These are phyloP conservation scores for Epinephelus coioides DNA, from an alignment of 2,797 vertebrate genomes.

Conservation along the genomic window DNA sequence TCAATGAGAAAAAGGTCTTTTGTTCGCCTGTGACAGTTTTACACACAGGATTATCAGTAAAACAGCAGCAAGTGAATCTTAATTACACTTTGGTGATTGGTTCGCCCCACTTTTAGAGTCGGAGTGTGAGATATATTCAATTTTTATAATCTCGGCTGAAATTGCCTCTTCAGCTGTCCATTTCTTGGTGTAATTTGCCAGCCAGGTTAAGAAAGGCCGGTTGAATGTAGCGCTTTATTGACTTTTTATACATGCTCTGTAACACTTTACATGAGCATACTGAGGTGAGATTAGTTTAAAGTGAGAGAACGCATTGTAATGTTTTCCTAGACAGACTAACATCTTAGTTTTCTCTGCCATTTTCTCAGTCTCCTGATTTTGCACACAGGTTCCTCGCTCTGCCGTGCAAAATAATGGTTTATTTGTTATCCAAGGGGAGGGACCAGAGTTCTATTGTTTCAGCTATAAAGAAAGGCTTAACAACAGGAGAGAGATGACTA, in stretches of 20 bases:
- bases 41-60: conserved; percentile 78
- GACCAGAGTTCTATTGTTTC: conserved; percentile 79
- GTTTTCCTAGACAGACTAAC: conserved; percentile 22
- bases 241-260: conserved; percentile 18
- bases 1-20: conserved; percentile 68
- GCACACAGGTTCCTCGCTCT: conserved; percentile 40
- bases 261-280: not conserved
- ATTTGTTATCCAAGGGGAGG: conserved; percentile 78
- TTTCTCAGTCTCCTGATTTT: conserved; percentile 41
- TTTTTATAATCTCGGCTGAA: conserved; percentile 59
- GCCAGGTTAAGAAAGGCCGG: conserved; percentile 38
- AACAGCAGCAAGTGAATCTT: conserved; percentile 79
- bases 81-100: conserved; percentile 78
- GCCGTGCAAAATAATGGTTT: conserved; percentile 73
- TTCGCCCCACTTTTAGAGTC: conserved; percentile 48
- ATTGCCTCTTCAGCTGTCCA: conserved; percentile 39
- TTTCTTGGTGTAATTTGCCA: conserved; percentile 42
- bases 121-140: conserved; percentile 56
- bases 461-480: conserved; percentile 78
- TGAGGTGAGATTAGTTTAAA: conserved; percentile 10
- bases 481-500: conserved; percentile 78
- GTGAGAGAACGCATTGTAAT: not conserved
- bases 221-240: conserved; percentile 28
- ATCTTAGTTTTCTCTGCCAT: conserved; percentile 14
- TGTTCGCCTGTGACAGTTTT: conserved; percentile 76